A percentile compares a stretch with the other conserved stretches of the same genome.
Conservation (phyloP, 2,113 vertebrate genomes). For the Balaeniceps rex region DNA sequence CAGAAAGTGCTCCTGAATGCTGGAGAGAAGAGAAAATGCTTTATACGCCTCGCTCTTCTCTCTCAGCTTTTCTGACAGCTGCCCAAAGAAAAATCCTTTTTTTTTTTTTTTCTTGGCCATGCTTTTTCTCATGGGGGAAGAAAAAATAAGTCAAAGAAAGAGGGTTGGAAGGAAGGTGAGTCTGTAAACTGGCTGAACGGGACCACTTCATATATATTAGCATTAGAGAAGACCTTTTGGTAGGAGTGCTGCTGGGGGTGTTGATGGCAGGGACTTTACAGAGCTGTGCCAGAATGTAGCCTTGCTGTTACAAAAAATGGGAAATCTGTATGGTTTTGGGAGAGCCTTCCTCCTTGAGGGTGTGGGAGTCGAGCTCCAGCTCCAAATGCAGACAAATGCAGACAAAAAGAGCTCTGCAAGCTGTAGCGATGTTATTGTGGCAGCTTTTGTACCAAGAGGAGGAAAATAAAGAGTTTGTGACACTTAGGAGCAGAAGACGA, state of each 20-base stretch:
- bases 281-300: not conserved
- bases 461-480: not conserved
- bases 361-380: not conserved
- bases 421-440: too few species aligned
- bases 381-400: not conserved
- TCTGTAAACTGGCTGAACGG: not conserved
- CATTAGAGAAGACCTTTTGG: not conserved
- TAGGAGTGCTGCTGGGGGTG: not conserved
- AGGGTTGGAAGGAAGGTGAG: not conserved
- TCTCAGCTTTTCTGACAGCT: not conserved
- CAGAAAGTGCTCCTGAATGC: not conserved
- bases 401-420: not conserved
- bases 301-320: not conserved
- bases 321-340: not conserved
- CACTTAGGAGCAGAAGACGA: fast-evolving
- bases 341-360: not conserved
- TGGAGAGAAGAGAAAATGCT: not conserved
- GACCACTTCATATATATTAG: not conserved
- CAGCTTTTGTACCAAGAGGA: not conserved
- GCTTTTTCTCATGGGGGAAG: not conserved
- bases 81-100: not conserved
- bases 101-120: too few species aligned
- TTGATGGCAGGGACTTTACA: not conserved
- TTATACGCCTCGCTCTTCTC: not conserved
- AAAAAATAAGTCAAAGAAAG: not conserved